phyloP scores from a whole-genome alignment of 2,113 vertebrate genomes.

The Thamnophis sirtalis region DNA sequence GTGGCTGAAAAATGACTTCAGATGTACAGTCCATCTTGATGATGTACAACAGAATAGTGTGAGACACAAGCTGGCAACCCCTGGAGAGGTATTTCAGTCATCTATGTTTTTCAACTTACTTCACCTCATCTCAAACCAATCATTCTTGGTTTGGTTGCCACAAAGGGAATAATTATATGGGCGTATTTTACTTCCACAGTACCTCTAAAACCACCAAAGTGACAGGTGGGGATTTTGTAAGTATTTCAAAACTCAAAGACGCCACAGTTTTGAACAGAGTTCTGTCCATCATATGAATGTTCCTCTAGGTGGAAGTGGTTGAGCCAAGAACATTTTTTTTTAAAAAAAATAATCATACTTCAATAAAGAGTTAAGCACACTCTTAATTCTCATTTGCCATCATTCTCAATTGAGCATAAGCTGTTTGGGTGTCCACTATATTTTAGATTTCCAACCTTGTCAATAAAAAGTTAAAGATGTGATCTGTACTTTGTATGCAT shows the following conservation, averaged over 20 bases:
- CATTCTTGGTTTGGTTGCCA: background rate
- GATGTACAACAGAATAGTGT: background rate
- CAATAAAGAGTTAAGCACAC: background rate
- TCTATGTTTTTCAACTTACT: background rate
- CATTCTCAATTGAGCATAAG: background rate
- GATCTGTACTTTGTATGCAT: background rate
- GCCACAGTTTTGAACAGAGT: background rate
- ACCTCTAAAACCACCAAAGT: background rate
- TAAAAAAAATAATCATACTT: background rate
- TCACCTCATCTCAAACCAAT: background rate
- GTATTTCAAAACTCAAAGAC: background rate
- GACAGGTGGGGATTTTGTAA: background rate
- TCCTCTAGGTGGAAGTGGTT: background rate
- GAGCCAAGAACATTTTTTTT: background rate
- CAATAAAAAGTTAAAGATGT: background rate
- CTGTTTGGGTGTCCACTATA: background rate
- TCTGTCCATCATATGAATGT: background rate
- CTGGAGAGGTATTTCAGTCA: background rate
- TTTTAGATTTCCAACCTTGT: background rate
- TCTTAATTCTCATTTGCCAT: background rate
- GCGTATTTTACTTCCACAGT: background rate
- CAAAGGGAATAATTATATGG: background rate
- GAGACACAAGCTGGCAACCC: background rate
- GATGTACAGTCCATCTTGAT: background rate
- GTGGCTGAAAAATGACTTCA: background rate